phyloP scores from a whole-genome alignment of 2,888 invertebrate species.

The Idaea aversata region DNA sequence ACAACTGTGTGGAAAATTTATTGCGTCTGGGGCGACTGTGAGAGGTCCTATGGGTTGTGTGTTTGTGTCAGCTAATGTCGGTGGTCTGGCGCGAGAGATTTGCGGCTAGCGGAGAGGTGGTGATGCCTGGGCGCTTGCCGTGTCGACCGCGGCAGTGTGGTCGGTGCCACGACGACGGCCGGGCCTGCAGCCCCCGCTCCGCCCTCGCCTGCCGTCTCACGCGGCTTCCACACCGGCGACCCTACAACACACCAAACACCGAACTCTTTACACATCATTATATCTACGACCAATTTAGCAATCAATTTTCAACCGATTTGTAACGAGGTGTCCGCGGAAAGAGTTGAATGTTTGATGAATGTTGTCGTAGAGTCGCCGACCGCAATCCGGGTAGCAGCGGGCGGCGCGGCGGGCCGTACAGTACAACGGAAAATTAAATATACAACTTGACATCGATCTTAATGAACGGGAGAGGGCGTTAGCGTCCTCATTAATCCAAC shows the following conservation, averaged over 20 bases:
- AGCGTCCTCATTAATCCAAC: neutral
- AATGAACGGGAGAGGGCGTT: conserved; percentile 2
- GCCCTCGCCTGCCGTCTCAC: conserved; percentile 87
- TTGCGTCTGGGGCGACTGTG: neutral
- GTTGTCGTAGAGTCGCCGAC: conserved; percentile 59
- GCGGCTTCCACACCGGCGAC: conserved; percentile 99
- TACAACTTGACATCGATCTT: neutral
- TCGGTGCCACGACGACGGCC: conserved; percentile 48
- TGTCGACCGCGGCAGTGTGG: conserved; percentile 72
- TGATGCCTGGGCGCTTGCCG: conserved; percentile 68
- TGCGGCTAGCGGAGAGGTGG: conserved; percentile 77
- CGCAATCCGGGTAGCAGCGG: conserved; percentile 29
- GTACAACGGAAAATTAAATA: conserved; percentile 22
- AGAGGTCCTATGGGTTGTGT: conserved; percentile 8
- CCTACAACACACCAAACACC: conserved; percentile 89
- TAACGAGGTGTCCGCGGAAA: conserved; percentile 66
- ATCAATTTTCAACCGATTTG: conserved; percentile 52
- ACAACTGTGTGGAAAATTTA: neutral
- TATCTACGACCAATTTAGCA: conserved; percentile 41
- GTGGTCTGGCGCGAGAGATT: conserved; percentile 77
- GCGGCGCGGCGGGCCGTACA: conserved; percentile 23
- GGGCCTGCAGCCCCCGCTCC: conserved; percentile 40
- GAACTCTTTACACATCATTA: conserved; percentile 70
- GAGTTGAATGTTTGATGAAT: conserved; percentile 82
- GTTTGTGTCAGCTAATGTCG: conserved; percentile 52